Percentiles rank a stretch among this genome's conserved stretches.
Evolutionary conservation across 2,888 invertebrate genomes (phyloP).

Genomic region (Erebia aethiops): DNA sequence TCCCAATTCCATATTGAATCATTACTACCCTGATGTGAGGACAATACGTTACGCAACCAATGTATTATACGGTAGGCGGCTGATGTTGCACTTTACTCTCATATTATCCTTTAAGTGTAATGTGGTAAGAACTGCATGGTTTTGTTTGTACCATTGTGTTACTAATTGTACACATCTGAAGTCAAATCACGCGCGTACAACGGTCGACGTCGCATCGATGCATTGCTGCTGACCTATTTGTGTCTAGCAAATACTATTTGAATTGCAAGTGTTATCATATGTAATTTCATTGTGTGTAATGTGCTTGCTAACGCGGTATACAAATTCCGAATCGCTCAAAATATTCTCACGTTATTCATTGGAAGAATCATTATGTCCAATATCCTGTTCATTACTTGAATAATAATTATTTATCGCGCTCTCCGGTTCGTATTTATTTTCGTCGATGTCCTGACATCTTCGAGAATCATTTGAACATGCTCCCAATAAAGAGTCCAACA

Average conservation of each 20-base stretch:
- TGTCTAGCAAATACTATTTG: conserved; percentile 58
- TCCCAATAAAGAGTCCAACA: conserved; percentile 56
- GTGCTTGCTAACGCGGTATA: background rate
- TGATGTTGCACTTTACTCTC: conserved; percentile 19
- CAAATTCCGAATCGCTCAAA: background rate
- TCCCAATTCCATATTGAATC: conserved; percentile 55
- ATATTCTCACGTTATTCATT: conserved; percentile 1
- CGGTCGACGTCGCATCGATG: conserved; percentile 63
- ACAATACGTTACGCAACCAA: conserved; percentile 70
- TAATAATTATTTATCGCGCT: conserved; percentile 1
- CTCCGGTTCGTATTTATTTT: conserved; percentile 10
- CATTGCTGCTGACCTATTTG: conserved; percentile 72
- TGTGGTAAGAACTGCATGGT: conserved; percentile 27
- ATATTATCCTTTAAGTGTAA: conserved; percentile 30
- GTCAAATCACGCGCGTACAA: conserved; percentile 71
- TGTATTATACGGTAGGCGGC: conserved; percentile 34
- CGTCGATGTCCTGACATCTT: conserved; percentile 23
- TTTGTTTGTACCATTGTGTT: conserved; percentile 18
- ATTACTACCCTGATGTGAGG: conserved; percentile 53
- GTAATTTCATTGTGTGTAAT: conserved; percentile 1
- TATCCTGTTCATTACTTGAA: conserved; percentile 6
- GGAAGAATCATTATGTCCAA: background rate
- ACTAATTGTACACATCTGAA: conserved; percentile 56
- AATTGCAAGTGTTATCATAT: conserved; percentile 31
- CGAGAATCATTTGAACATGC: conserved; percentile 54